Base-by-base conservation (phyloP, 2,888 invertebrate species). In the Antitype chi region DNA sequence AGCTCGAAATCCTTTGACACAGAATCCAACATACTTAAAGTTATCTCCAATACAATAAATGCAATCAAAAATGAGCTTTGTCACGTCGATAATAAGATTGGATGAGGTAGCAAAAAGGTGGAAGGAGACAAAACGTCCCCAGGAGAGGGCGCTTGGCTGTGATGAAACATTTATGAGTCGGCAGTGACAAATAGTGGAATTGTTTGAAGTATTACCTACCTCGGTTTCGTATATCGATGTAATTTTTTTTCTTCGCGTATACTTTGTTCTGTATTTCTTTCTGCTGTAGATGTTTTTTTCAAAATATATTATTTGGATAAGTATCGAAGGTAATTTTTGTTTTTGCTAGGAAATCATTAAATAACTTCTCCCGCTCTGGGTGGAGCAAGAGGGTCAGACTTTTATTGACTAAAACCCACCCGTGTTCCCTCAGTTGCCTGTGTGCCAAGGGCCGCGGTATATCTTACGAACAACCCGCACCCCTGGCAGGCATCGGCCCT, bases 91-190 rank as follows among this genome's bases (percentile, higher is more conserved):
- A 76, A 83, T 87, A 87, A 77, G 76, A 78, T 63, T 79, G 74
- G 20, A 75, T 75, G 78, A 83, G 71, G 25, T 52, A 17, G 83
- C 73, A 83, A 57, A 78, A 79, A 57, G 52, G 62, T 80, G 66
- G 53, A 66, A 63, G 73, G 71, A 69, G 69, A 83, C 77, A 83
- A 83, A 88, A 88, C 73, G 81, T 77, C 47, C 87, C 82, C 88
- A 17, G 25, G 83, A 88, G 88, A 88, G 79, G 66, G 74, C 49
- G 77, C 70, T 74, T 52, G 67, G 55, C 67, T 57, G 88, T 79
- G 87, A 87, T 87, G 89, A 87, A 87, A 87, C 89, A 87, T 87
- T 88, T 88, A 87, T 87, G 87, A 87, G 89, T 63, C 71, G 81
- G 73, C 87, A 60, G 85, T 81, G 89, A 88, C 89, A 87, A 87